Evolutionary conservation across 1,140 invertebrate species (phyloP), one percentile per base, ranked within the genome.

Genomic region (Geopemphigus sp.): DNA sequence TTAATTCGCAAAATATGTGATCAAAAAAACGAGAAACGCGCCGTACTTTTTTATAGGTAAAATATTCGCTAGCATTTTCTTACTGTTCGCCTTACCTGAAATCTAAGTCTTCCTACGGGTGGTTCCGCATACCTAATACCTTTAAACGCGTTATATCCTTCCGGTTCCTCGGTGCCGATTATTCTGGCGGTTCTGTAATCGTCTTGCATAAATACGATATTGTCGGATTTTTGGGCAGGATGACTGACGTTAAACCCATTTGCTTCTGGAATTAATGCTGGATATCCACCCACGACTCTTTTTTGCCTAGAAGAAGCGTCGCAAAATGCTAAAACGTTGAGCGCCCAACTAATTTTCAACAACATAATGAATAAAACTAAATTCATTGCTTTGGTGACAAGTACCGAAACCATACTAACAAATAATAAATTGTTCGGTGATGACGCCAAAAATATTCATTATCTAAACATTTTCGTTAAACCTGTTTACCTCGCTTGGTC

Each of bases 51-150:
- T n/a, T 8, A 39, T 39, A 39, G 32, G 32, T 39, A 39, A 39
- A 39, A 39, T 39, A 39, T 39, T n/a, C n/a, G n/a, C n/a, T n/a
- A n/a, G n/a, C 32, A 39, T 39, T 39, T 39, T 39, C 32, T 39
- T 39, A 39, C 8, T 39, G 3, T 39, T 39, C 32, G 8, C 8
- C 32, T 86, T 87, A 90, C 90, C 85, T 88, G 86, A 84, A 92
- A 94, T 82, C 93, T 84, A 61, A 89, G 85, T 54, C 86, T 82
- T 17, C 89, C 89, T n/a, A 89, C 83, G 2, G 92, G 92, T 15
- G 92, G 88, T 83, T 90, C 85, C 0, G 90, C 92, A 86, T 91
- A 94, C 82, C 91, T 89, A 32, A 94, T 88, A 15, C 92, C 93
- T 78, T 89, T 86, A 81, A 91, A 93, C 11, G 85, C 85, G 81